phyloP scores from a whole-genome alignment of 2,113 vertebrate genomes.

The Columbina picui region DNA sequence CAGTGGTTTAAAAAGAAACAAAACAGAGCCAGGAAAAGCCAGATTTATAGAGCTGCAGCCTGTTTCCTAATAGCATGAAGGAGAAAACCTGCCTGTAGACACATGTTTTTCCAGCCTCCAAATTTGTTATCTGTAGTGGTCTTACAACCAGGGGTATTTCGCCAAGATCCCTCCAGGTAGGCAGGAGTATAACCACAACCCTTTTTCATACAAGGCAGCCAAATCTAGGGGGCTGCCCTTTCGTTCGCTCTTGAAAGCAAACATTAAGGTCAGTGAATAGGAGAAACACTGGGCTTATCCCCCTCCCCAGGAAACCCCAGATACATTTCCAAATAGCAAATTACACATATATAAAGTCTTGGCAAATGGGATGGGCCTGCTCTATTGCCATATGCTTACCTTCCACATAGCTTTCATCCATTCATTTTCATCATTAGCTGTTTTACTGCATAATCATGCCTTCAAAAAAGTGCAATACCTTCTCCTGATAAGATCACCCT shows the following conservation, averaged over 20 bases:
- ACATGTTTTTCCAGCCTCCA: background rate
- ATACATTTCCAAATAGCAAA: background rate
- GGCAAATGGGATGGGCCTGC: background rate
- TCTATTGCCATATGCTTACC: background rate
- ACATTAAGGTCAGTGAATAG: background rate
- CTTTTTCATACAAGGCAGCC: accelerated
- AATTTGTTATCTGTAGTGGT: background rate
- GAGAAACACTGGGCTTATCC: background rate
- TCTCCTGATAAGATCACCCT: background rate
- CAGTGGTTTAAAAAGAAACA: conserved; percentile 21
- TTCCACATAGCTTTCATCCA: background rate
- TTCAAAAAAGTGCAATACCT: background rate
- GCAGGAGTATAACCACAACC: background rate
- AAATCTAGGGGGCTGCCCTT: background rate
- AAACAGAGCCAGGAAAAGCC: background rate
- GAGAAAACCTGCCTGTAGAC: background rate
- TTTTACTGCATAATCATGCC: background rate
- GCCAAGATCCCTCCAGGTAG: background rate
- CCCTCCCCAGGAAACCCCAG: background rate
- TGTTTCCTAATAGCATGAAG: background rate
- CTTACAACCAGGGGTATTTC: background rate
- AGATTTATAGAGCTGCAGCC: conserved; percentile 22
- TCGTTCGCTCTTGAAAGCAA: background rate
- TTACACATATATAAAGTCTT: background rate
- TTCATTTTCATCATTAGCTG: background rate